Base-by-base conservation (phyloP, 2,888 invertebrate species). In the Drosophila meridiana region DNA sequence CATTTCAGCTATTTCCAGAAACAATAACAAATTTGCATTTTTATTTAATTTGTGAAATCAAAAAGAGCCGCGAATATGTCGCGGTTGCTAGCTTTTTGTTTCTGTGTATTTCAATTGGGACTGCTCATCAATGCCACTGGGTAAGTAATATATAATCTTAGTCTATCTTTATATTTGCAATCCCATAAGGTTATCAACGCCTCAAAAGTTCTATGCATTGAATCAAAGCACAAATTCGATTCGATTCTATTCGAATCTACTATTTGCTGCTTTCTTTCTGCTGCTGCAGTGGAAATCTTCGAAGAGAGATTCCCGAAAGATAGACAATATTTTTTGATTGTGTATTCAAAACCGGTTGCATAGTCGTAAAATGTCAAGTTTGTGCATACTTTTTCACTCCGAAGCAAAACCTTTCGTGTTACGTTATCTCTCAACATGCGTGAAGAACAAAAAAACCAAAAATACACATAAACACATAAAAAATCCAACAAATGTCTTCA, bases 51-150 rank as follows among this genome's bases (percentile, higher is more conserved):
- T 48, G 48, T 34, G 26, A 48, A 65, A 48, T 26, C n/a, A 70
- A 34, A 40, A 28, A 26, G 34, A 36, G 8, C 8, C 50, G 45
- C 47, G 63, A 76, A 66, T 9, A 91, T 91, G 92, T 62, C 80
- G 80, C 89, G 82, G 53, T 55, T 53, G 58, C 63, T 85, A 9
- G 62, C 53, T 58, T 64, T 86, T 52, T 77, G 77, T 50, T 69
- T 76, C 47, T 80, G 76, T 67, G 9, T 90, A 26, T 30, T 91
- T 59, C 91, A 91, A 78, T 81, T 83, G 59, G 82, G 77, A 50
- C 45, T 90, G 34, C 74, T 85, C 38, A 83, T 84, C 40, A 78
- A 82, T 66, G 89, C 83, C 50, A 73, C 76, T 45, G 92, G 92
- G 91, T 92, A 69, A 84, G 91, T 91, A 59, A 26, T 38, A 34